Base-by-base conservation (phyloP, 2,797 vertebrate genomes). In the Phataginus tricuspis region DNA sequence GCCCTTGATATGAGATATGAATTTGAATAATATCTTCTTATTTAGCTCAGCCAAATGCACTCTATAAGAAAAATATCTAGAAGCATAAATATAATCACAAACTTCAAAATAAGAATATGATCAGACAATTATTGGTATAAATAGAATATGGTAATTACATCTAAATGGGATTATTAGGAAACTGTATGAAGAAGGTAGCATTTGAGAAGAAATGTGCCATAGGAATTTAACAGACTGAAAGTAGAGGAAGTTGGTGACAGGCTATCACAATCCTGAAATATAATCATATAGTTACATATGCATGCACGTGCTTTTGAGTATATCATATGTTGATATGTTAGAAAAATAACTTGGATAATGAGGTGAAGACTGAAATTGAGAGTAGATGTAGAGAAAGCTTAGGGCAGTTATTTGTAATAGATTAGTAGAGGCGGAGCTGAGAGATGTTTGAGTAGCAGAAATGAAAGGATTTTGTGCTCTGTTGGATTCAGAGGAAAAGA, bases 381-480 rank as follows among this genome's bases (percentile, higher is more conserved):
- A 12, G 15, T 1, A 31, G 5, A n/a, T n/a, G 1, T 51, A 29
- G 3, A 18, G 12, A 23, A 49, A 55, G 49, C 0, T 2, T 4
- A 53, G 19, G 39, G 1, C 1, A 42, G 4, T 31, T 37, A 14
- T 72, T 45, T 64, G 23, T 10, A 77, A 42, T 13, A 59, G 12
- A 9, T 18, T 34, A 78, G 2, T 0, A 34, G 82, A 72, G 27
- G 2, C 5, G 69, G 23, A 69, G 14, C 0, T 13, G 10, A 90
- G 42, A 39, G 5, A 42, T 15, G 14, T 61, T 53, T 34, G 6
- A 8, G 5, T 25, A 45, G 15, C 8, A 93, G 8, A 88, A 42
- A 10, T 19, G 3, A 85, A 72, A 72, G 21, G 3, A 15, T 23
- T 77, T n/a, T 42, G 37, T 23, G 21, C 64, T 72, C 6, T 80